These are phyloP conservation scores for Dendrocopos noguchii DNA, from an alignment of 2,113 vertebrate genomes.

Conservation along the genomic window DNA sequence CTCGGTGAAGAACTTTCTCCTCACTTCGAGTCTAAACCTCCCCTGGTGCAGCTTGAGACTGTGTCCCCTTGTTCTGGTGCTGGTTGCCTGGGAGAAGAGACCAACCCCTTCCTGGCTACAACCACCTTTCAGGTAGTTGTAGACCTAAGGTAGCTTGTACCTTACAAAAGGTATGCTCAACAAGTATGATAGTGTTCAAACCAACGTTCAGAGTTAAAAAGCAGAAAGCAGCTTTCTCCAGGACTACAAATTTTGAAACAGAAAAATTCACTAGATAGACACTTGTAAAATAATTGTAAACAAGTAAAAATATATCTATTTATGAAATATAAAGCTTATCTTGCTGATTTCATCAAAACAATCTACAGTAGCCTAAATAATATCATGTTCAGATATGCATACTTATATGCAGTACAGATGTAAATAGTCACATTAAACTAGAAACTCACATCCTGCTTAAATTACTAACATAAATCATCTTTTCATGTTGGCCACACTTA, in stretches of 20 bases:
- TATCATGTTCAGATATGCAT: not conserved
- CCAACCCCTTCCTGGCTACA: too few species aligned
- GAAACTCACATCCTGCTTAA: not conserved
- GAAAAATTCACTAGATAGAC: not conserved
- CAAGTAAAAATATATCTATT: not conserved
- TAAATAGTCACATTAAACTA: not conserved
- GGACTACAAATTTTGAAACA: not conserved
- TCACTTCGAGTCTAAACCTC: too few species aligned
- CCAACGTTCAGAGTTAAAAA: not conserved
- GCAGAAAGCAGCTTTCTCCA: not conserved
- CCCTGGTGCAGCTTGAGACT: too few species aligned
- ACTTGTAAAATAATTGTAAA: not conserved
- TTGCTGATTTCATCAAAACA: not conserved
- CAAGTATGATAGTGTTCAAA: not conserved
- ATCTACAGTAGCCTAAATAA: not conserved
- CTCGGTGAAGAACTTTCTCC: too few species aligned
- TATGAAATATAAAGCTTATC: not conserved
- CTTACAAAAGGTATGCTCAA: not conserved
- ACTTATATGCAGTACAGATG: not conserved
- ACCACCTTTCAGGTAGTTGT: too few species aligned
- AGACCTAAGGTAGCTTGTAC: too few species aligned
- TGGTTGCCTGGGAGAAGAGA: too few species aligned
- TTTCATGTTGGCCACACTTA: conserved; percentile 72
- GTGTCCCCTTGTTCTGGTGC: too few species aligned
- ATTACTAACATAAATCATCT: not conserved